Evolutionary conservation across 2,113 vertebrate genomes (phyloP).

Genomic region (Actenoides lindsayi): DNA sequence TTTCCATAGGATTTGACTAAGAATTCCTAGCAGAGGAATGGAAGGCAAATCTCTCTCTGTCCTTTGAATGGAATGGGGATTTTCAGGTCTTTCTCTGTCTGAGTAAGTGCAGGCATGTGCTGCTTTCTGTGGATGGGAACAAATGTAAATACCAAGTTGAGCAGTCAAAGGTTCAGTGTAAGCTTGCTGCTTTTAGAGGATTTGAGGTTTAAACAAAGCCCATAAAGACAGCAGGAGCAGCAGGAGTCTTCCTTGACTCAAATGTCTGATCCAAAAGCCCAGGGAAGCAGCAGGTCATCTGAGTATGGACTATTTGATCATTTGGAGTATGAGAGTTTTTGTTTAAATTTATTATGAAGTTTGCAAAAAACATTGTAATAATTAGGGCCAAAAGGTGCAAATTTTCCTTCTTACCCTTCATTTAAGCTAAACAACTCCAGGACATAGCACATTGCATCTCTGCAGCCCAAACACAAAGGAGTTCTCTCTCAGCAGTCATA

Average conservation of each 20-base stretch:
- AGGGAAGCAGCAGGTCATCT: background rate
- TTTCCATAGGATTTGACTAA: conserved; percentile 67
- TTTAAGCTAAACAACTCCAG: background rate
- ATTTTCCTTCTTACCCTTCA: background rate
- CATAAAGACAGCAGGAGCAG: background rate
- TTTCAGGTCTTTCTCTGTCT: conserved; percentile 58
- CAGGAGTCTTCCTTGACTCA: background rate
- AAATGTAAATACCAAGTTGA: conserved; percentile 11
- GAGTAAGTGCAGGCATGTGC: background rate
- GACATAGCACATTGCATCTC: background rate
- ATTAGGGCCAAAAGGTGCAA: background rate
- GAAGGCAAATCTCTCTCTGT: conserved; percentile 34
- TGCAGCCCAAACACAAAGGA: background rate
- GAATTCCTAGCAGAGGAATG: conserved; percentile 53
- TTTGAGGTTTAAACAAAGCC: background rate
- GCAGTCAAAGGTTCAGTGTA: background rate
- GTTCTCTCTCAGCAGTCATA: background rate
- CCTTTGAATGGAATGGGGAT: conserved; percentile 60
- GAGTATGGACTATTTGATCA: background rate
- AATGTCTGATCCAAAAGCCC: background rate
- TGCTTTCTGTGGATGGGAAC: background rate
- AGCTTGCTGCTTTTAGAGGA: background rate
- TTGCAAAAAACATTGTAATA: background rate
- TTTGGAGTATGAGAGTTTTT: background rate
- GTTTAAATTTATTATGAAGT: background rate